Conservation (phyloP, 1,140 invertebrate genomes). For the Aphelenchoides fujianensis region DNA sequence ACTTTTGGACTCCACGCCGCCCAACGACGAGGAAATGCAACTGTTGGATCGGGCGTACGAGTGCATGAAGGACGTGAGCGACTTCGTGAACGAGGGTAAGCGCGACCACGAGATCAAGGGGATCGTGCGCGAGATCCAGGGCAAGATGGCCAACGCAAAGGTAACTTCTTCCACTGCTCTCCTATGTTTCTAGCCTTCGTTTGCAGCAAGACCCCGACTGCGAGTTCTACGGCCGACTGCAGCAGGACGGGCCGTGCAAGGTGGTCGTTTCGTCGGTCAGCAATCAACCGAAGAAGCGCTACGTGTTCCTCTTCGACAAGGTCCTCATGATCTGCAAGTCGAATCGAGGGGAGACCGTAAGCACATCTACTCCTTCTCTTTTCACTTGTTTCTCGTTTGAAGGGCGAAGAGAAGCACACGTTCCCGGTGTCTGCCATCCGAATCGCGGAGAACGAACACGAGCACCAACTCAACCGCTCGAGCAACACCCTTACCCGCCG, state of each 20-base stretch:
- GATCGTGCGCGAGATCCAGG: conserved; percentile 49
- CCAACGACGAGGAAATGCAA: background rate
- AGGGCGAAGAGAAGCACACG: conserved; percentile 23
- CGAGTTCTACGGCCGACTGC: conserved; percentile 64
- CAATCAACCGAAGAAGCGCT: conserved; percentile 65
- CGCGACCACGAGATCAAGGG: conserved; percentile 64
- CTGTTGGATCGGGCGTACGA: conserved; percentile 25
- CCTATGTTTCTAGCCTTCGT: background rate
- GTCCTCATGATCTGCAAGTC: conserved; percentile 90
- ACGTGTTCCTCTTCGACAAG: conserved; percentile 94
- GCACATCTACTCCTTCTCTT: conserved; percentile 1
- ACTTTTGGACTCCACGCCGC: conserved; percentile 8
- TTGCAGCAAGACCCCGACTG: conserved; percentile 12
- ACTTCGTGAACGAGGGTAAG: conserved; percentile 66
- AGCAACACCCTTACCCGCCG: conserved; percentile 38
- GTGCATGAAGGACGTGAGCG: conserved; percentile 62
- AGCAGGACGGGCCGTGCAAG: conserved; percentile 60
- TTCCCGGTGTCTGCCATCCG: conserved; percentile 30
- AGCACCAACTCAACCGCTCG: conserved; percentile 3
- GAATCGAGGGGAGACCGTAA: conserved; percentile 66
- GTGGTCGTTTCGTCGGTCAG: conserved; percentile 59
- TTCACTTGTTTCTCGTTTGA: conserved; percentile 1
- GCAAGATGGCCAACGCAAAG: background rate
- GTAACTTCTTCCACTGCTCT: background rate
- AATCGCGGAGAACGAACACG: conserved; percentile 35